A percentile compares a stretch with the other conserved stretches of the same genome.
Evolutionary conservation across 2,888 invertebrate species (phyloP).

Genomic region (Cheilosia soror): DNA sequence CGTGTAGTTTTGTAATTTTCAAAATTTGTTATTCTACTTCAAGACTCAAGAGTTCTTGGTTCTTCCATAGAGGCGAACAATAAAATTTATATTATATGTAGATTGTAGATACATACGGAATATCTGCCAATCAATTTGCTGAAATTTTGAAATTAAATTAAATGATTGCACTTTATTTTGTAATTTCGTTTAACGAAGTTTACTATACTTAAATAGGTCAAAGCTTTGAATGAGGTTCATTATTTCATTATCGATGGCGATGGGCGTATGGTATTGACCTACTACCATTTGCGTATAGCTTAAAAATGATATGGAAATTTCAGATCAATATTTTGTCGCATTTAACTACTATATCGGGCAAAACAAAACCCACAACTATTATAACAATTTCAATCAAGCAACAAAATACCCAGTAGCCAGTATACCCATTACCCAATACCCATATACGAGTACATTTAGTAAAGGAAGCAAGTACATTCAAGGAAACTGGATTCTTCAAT

Average conservation of each 20-base stretch:
- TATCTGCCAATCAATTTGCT: conserved; percentile 13
- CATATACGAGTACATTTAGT: background rate
- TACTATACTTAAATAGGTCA: conserved; percentile 4
- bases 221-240: background rate
- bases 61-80: conserved; percentile 8
- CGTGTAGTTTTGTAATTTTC: conserved; percentile 53
- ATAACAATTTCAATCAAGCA: no score
- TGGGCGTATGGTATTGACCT: no score
- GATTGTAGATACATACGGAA: background rate
- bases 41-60: conserved; percentile 27
- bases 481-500: conserved; percentile 64
- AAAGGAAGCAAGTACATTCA: conserved; percentile 29
- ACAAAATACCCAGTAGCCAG: background rate
- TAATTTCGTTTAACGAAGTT: background rate
- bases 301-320: no score
- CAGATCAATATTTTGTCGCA: no score
- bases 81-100: background rate
- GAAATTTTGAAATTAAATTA: conserved; percentile 17
- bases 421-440: no score
- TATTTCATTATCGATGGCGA: background rate
- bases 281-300: no score
- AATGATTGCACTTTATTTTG: conserved; percentile 9
- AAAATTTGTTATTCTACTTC: conserved; percentile 28
- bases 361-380: no score
- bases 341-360: no score